These are phyloP conservation scores for zebrafish (Danio rerio) DNA, from an alignment of 2,113 vertebrate genomes.

Conservation along the genomic window DNA sequence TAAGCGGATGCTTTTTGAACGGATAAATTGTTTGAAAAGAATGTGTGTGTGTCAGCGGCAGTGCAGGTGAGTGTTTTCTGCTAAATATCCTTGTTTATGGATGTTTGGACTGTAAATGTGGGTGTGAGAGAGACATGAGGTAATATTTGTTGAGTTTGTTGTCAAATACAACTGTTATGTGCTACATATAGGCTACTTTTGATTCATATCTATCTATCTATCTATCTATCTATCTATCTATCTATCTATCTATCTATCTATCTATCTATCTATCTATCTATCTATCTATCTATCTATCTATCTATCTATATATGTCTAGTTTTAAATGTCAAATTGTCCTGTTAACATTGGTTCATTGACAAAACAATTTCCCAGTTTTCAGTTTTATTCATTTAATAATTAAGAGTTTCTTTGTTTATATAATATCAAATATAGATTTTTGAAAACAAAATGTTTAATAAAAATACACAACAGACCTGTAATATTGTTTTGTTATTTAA, in stretches of 20 bases:
- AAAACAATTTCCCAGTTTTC: background rate
- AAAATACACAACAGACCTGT: too few relatives aligned
- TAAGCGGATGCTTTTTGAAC: slow-evolving; percentile 80
- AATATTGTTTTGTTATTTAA: too few relatives aligned
- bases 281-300: too few relatives aligned
- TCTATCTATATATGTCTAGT: too few relatives aligned
- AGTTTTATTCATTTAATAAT: background rate
- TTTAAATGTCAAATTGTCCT: background rate
- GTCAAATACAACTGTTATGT: background rate
- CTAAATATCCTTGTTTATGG: slow-evolving; percentile 58
- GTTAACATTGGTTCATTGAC: background rate
- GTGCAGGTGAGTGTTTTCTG: slow-evolving; percentile 77
- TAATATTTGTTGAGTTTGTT: background rate
- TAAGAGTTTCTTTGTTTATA: too few relatives aligned
- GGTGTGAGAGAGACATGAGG: background rate
- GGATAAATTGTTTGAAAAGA: slow-evolving; percentile 81
- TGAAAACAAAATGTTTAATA: too few relatives aligned
- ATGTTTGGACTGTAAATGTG: slow-evolving; percentile 34
- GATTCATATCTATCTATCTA: background rate
- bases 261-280: too few relatives aligned
- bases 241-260: background rate
- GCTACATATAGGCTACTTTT: background rate
- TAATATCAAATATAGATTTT: too few relatives aligned
- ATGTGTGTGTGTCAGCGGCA: slow-evolving; percentile 83
- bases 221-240: background rate